Evolutionary conservation across 2,113 vertebrate genomes (phyloP), one percentile per base, ranked within the genome.

Genomic region (Pteronura brasiliensis): DNA sequence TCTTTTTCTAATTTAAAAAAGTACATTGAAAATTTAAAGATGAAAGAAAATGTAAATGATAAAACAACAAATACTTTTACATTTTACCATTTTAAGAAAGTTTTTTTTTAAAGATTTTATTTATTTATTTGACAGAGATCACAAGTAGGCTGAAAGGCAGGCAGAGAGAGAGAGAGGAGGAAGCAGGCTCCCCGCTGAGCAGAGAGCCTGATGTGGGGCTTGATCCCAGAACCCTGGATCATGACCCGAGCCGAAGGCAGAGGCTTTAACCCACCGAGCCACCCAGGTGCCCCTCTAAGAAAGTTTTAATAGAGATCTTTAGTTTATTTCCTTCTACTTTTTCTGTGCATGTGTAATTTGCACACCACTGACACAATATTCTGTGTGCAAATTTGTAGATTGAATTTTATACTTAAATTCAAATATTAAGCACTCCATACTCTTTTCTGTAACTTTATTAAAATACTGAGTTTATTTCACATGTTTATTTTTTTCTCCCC

Each of bases 351-450:
- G 12, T 81, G 13, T 12, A 96, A 65, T 76, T 10, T 71, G 6
- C 25, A 90, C 44, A 90, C 39, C 47, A 0, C 72, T 87, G 31
- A 18, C 9, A 55, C 12, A 52, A 31, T 65, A 97, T 55, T 74
- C 29, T 96, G 4, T 61, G 77, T 83, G 12, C 4, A 92, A 67
- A 91, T 59, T 69, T 81, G 1, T 27, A 80, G 31, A 39, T 4
- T 80, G 7, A 84, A 74, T 84, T 82, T 44, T 29, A 55, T 65
- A n/a, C 67, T 92, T 94, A 92, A 95, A 74, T 92, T 82, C 49
- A 76, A 15, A 85, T 65, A 71, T 55, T 42, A 90, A 79, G 12
- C 49, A 67, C 20, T 65, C 23, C 29, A 20, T 85, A 2, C 4
- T 29, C 42, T 82, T 77, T 76, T 77, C 17, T 18, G 72, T 47